Evolutionary conservation across 2,888 invertebrate species (phyloP).

Genomic region (Panorpa germanica): DNA sequence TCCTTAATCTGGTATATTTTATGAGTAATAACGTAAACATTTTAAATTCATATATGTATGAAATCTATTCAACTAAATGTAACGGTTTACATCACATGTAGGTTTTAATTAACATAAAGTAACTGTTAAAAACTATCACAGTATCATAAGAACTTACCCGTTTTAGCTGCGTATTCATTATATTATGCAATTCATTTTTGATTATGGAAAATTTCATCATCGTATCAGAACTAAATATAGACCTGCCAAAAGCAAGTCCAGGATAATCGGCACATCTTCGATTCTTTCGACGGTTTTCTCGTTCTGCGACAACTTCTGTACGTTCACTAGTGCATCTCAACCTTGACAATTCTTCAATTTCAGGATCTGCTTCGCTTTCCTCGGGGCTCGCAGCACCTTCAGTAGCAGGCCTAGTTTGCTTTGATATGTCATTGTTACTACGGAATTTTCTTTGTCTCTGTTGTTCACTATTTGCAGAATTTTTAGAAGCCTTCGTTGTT

Average conservation of each 20-base stretch:
- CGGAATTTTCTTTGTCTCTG: conserved; percentile 21
- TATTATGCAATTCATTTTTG: conserved; percentile 92
- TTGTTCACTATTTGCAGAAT: conserved; percentile 5
- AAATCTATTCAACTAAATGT: no score
- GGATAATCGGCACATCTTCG: conserved; percentile 82
- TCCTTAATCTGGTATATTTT: no score
- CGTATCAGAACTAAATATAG: conserved; percentile 88
- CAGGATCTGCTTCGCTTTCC: conserved; percentile 50
- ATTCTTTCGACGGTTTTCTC: conserved; percentile 53
- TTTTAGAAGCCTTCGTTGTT: conserved; percentile 6
- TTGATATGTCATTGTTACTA: conserved; percentile 20
- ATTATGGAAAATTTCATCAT: conserved; percentile 97
- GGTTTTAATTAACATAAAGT: no score
- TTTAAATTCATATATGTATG: no score
- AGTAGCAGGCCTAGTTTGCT: conserved; percentile 13
- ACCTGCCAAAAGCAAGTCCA: conserved; percentile 76
- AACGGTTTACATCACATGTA: no score
- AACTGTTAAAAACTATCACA: no score
- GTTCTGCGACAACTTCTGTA: conserved; percentile 72
- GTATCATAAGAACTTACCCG: conserved; percentile 73
- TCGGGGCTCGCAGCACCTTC: conserved; percentile 25
- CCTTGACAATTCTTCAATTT: conserved; percentile 62
- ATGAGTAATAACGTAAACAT: no score
- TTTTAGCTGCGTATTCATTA: conserved; percentile 89
- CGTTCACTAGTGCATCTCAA: conserved; percentile 78